Evolutionary conservation across 2,113 vertebrate species (phyloP), one percentile per base, ranked within the genome.

Genomic region (Butorides virescens): DNA sequence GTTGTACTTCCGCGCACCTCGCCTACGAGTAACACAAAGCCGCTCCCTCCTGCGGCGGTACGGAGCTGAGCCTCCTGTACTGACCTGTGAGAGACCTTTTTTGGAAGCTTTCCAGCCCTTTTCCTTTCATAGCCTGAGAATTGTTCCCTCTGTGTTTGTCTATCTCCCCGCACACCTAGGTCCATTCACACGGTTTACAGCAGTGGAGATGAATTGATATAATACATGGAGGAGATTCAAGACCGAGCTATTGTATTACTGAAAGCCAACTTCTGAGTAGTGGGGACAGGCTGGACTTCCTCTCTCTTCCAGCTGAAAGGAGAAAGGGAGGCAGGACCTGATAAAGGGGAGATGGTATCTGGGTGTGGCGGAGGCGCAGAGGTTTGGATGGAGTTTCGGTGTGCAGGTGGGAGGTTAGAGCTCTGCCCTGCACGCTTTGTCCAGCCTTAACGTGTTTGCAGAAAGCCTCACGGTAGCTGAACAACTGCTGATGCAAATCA

Each of bases 81-180:
- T 90, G 86, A 92, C 93, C 84, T 76, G 44, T 21, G 37, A 2
- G 26, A 89, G 71, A 80, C 78, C 84, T 86, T 85, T 92, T 79
- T 44, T 85, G 91, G 95, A 70, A 87, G 66, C 76, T 82, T 97
- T 95, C 92, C 94, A 97, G 87, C 76, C 62, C 76, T 95, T 94
- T 79, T 80, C 32, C 88, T 93, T 95, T 94, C 90, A 88, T 37
- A 90, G 68, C 53, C 65, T 89, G 84, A 82, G 90, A 96, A 97
- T 71, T 76, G 59, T 86, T 94, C 63, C 92, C 92, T 95, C 81
- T 93, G 66, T 95, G 32, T 78, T 83, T 16, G 25, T 39, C 74
- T 37, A 10, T 79, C 70, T 70, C 85, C 46, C 76, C 12, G 17
- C 81, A 86, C 88, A 90, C 86, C 86, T 58, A 78, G 42, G 56